Conservation (phyloP, 2,113 vertebrate genomes). For the Tragelaphus strepsiceros region DNA sequence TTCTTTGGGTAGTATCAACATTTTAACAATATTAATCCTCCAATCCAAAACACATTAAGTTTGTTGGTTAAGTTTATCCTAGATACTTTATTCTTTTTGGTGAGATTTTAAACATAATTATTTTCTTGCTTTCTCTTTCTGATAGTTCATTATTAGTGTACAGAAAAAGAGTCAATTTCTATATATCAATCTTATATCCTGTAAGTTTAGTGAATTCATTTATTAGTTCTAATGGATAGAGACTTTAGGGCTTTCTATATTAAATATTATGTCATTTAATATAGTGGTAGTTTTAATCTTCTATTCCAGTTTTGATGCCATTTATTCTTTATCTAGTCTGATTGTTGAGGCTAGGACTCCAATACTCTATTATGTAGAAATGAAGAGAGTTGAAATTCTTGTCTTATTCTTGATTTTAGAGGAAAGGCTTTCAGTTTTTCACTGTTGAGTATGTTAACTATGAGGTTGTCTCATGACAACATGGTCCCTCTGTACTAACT, state of each 20-base stretch:
- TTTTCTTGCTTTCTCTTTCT: not conserved
- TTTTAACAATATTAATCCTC: not conserved
- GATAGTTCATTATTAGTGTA: not conserved
- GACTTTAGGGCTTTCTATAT: not conserved
- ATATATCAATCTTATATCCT: not conserved
- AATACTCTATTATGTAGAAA: not conserved
- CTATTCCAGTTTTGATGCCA: not conserved
- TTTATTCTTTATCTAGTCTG: not conserved
- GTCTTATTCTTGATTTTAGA: not conserved
- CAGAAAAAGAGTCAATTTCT: not conserved
- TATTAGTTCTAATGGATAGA: not conserved
- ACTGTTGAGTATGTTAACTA: not conserved
- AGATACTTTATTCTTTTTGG: not conserved
- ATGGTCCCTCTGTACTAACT: not conserved
- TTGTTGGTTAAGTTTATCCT: not conserved
- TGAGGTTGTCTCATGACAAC: not conserved
- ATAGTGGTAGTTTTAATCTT: not conserved
- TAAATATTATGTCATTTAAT: not conserved
- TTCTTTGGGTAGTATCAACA: not conserved
- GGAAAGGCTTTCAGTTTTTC: not conserved
- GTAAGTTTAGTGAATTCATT: not conserved
- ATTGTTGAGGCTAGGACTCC: not conserved
- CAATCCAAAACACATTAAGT: not conserved
- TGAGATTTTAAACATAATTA: not conserved
- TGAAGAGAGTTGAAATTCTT: not conserved